Conservation (phyloP, 2,113 vertebrate species). For the Hepsetus odoe region DNA sequence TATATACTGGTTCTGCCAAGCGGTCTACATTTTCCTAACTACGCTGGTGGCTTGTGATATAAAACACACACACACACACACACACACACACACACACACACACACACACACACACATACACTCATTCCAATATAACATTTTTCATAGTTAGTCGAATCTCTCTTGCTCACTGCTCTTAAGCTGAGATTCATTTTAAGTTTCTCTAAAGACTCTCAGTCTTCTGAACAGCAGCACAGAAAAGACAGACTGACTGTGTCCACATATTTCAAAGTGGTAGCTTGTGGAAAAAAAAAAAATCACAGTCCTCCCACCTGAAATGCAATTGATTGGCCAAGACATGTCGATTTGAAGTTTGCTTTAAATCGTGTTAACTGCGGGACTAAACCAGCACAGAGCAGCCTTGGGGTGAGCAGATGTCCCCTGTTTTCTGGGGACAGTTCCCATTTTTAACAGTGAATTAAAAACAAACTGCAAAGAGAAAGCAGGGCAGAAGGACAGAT, state of each 20-base stretch:
- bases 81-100: not conserved
- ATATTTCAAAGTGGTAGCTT: not conserved
- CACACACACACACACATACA: not conserved
- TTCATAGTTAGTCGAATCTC: constrained; percentile 16
- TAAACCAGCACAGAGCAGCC: too few relatives aligned
- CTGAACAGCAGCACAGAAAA: not conserved
- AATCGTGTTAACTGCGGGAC: too few relatives aligned
- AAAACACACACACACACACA: not conserved
- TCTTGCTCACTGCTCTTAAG: not conserved
- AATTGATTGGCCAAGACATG: not conserved
- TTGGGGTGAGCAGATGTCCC: too few relatives aligned
- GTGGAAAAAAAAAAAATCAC: not conserved
- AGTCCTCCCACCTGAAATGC: not conserved
- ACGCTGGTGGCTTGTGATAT: not conserved
- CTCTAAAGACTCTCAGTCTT: not conserved
- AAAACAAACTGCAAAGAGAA: too few relatives aligned
- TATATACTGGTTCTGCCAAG: constrained; percentile 23
- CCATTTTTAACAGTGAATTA: too few relatives aligned
- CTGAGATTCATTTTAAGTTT: not conserved
- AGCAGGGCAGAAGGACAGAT: too few relatives aligned
- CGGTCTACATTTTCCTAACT: constrained; percentile 18
- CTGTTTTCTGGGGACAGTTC: too few relatives aligned
- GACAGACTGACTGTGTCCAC: not conserved
- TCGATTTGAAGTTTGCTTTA: not conserved
- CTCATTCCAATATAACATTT: not conserved